phyloP scores from a whole-genome alignment of 2,113 vertebrate genomes.

The cat (Felis catus) region DNA sequence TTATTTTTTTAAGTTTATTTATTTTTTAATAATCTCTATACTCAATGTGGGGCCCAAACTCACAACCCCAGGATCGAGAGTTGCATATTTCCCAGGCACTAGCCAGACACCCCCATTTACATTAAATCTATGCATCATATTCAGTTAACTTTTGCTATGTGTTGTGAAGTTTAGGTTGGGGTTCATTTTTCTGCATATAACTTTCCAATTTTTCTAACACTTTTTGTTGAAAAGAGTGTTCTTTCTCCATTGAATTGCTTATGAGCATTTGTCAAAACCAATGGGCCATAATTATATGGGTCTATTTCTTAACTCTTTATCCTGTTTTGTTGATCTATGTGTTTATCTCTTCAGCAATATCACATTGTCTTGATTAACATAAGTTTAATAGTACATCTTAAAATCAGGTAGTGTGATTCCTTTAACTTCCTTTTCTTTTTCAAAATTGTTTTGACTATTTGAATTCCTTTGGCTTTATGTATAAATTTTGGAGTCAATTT shows the following conservation, averaged over 20 bases:
- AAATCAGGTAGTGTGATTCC: neutral
- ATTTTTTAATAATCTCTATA: neutral
- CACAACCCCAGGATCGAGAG: neutral
- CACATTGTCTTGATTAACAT: neutral
- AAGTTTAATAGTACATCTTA: neutral
- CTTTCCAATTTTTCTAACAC: neutral
- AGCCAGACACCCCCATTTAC: neutral
- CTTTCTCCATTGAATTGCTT: neutral
- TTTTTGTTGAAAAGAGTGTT: neutral
- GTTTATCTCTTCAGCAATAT: neutral
- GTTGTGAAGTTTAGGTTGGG: neutral
- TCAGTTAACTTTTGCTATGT: neutral
- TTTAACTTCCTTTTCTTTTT: neutral
- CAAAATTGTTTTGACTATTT: slow-evolving; percentile 9
- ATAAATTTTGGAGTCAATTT: neutral
- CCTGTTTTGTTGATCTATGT: neutral
- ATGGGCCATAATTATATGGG: no score
- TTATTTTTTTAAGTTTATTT: neutral
- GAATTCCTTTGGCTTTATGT: neutral
- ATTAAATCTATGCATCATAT: neutral
- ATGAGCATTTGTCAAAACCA: neutral
- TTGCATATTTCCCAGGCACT: neutral
- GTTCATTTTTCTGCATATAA: neutral
- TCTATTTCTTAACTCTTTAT: neutral
- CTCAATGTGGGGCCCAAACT: neutral